Evolutionary conservation across 2,888 invertebrate genomes (phyloP).

Genomic region (Anodontia alba): DNA sequence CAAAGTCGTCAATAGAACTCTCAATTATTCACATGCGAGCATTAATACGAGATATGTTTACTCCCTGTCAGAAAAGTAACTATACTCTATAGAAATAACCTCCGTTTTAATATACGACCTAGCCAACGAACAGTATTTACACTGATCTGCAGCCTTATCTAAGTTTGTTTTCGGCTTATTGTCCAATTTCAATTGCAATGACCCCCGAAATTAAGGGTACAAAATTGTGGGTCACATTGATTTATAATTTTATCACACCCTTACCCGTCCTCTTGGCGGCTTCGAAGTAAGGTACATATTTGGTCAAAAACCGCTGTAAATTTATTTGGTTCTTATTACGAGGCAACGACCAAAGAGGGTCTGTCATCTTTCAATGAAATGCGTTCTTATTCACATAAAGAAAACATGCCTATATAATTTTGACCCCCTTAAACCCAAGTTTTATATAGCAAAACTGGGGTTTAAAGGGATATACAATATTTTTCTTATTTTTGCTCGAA

Average conservation of each 20-base stretch:
- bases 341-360: no score
- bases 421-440: no score
- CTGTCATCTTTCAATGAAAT: no score
- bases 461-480: no score
- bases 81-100: conserved; percentile 1
- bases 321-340: not conserved
- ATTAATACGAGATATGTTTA: conserved; percentile 8
- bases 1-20: conserved; percentile 1
- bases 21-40: not conserved
- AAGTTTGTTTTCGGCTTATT: conserved; percentile 49
- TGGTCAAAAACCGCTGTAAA: not conserved
- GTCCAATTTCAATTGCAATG: conserved; percentile 52
- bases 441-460: no score
- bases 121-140: conserved; percentile 48
- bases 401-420: no score
- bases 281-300: conserved; percentile 3
- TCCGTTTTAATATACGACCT: conserved; percentile 7
- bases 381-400: no score
- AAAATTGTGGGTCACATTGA: conserved; percentile 49
- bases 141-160: conserved; percentile 40
- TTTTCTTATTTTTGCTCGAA: no score
- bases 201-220: conserved; percentile 51
- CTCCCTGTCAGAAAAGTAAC: not conserved
- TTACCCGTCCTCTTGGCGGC: conserved; percentile 33
- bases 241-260: conserved; percentile 55